Evolutionary conservation across 1,140 invertebrate species (phyloP).

Genomic region (Drosophila serrata): DNA sequence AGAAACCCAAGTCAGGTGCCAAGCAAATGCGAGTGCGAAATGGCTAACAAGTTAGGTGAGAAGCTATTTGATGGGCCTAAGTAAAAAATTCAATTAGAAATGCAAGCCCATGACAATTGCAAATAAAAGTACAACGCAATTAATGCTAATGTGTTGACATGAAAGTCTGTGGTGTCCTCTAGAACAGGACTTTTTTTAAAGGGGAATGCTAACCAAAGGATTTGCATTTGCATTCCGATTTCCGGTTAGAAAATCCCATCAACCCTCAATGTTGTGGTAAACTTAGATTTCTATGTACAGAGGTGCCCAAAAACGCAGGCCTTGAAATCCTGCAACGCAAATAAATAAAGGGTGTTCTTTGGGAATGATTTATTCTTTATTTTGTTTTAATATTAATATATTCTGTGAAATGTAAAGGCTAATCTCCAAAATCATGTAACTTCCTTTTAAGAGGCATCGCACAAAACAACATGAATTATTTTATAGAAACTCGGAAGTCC

Average conservation of each 20-base stretch:
- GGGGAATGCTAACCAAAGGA: background rate
- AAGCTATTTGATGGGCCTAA: constrained; percentile 6
- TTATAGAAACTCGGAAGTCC: background rate
- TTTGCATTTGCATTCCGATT: constrained; percentile 9
- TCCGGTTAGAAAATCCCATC: background rate
- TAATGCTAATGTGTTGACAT: background rate
- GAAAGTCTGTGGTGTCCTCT: background rate
- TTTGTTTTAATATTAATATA: too few relatives aligned
- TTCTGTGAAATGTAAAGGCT: background rate
- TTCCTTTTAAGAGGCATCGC: background rate
- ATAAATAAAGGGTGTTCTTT: constrained; percentile 18
- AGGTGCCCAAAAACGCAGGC: background rate
- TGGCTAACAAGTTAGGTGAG: constrained; percentile 11
- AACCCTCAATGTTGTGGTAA: constrained; percentile 4
- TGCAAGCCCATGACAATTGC: background rate
- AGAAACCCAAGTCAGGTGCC: constrained; percentile 12
- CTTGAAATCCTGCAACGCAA: constrained; percentile 28
- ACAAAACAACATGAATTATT: background rate
- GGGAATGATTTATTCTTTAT: background rate
- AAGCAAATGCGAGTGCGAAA: constrained; percentile 8
- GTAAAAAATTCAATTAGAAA: constrained; percentile 31
- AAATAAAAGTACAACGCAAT: constrained; percentile 30
- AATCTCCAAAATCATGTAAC: background rate
- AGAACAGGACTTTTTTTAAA: background rate
- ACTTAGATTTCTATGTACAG: constrained; percentile 2